Evolutionary conservation across 1,140 invertebrate species (phyloP), one percentile per base, ranked within the genome.

Genomic region (Drosophila tani): DNA sequence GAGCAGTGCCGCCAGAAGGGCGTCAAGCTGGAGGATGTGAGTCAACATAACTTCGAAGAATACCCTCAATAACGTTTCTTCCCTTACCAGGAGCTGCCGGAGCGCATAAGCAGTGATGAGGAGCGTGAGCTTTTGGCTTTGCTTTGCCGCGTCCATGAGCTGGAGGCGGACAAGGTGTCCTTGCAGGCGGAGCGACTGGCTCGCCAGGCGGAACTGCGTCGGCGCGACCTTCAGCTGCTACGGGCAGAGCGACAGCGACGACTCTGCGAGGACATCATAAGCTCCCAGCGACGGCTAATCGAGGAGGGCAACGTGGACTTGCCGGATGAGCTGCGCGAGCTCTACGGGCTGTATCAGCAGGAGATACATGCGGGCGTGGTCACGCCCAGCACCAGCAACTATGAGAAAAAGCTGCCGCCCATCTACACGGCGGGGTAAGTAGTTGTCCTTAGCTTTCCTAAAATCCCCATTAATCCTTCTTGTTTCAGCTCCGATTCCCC

Each of bases 221-320:
- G 97, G 59, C 94, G 97, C 60, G 97, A 98, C 84, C 94, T 98
- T 29, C 94, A 97, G 75, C 94, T 98, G 59, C 94, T 97, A 51
- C 94, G 97, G n/a, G 97, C 97, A 50, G 96, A 97, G 82, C 93
- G 97, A 24, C 97, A 98, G 91, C 93, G 97, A 12, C 95, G 96
- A 51, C 95, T 99, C 5, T 97, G 97, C 67, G 97, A 99, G 86
- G 97, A 98, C 87, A 98, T 99, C 65, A 98, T 99, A 59, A 96
- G 96, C 0, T 94, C 97, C 45, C 98, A 99, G 92, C 93, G 97
- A 55, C 94, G 96, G 19, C 94, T 98, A n/a, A 96, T 99, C 71
- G 96, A 98, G 94, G 95, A 96, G 90, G 94, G 95, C 80, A 94
- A 94, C 69, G 90, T 97, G 6, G 93, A 94, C 21, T 93, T 97